Evolutionary conservation across 2,797 vertebrate genomes (phyloP).

Genomic region (Xenops minutus): DNA sequence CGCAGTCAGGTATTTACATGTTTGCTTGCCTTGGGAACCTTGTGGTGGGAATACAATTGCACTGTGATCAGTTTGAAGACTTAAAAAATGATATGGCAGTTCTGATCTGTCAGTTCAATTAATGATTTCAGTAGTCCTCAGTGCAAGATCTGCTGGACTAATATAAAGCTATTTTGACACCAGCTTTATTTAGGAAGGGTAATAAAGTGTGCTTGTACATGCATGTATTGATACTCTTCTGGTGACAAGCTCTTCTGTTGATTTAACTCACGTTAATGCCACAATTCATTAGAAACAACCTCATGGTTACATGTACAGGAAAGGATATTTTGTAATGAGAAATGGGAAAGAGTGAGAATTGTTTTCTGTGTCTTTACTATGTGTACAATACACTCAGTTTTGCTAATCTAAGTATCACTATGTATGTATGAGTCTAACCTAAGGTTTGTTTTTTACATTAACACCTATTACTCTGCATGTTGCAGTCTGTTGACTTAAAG

Average conservation of each 20-base stretch:
- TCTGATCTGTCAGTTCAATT: not conserved
- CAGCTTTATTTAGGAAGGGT: not conserved
- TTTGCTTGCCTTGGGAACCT: not conserved
- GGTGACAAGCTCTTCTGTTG: not conserved
- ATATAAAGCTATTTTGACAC: not conserved
- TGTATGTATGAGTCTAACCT: not conserved
- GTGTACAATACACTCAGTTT: not conserved
- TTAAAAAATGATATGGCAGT: fast-evolving
- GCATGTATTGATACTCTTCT: not conserved
- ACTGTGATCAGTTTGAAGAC: not conserved
- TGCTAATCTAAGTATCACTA: not conserved
- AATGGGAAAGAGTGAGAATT: not conserved
- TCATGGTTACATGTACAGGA: not conserved
- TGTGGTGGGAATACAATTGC: not conserved
- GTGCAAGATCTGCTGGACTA: not conserved
- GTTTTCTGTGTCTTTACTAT: not conserved
- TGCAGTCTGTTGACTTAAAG: not conserved
- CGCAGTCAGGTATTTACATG: not conserved
- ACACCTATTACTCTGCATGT: not conserved
- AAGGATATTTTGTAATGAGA: not conserved
- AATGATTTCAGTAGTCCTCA: not conserved
- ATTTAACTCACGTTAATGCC: not conserved
- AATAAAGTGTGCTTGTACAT: not conserved
- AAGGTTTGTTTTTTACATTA: not conserved
- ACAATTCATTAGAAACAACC: not conserved